Evolutionary conservation across 2,113 vertebrate genomes (phyloP).

Genomic region (Megaleporinus macrocephalus): DNA sequence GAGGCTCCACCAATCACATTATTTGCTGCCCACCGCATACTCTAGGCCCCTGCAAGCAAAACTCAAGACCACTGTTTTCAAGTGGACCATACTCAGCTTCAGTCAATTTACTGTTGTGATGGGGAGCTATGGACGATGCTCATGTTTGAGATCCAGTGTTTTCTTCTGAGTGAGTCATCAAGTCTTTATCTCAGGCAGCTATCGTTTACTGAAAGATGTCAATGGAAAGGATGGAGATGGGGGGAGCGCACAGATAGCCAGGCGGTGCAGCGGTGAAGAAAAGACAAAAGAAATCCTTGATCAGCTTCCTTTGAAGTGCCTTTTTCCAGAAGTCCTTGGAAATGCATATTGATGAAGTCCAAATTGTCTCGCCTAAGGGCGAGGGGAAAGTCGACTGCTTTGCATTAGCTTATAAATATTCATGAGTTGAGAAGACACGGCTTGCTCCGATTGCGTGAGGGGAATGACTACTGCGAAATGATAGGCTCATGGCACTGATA

Average conservation of each 20-base stretch:
- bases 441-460: conserved; percentile 84
- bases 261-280: conserved; percentile 71
- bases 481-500: conserved; percentile 86
- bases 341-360: conserved; percentile 99
- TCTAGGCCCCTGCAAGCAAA: too few relatives aligned
- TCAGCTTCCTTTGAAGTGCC: conserved; percentile 96
- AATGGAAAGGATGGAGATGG: conserved; percentile 73
- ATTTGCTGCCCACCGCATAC: too few relatives aligned
- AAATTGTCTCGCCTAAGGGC: conserved; percentile 92
- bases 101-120: neutral
- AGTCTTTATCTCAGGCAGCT: too few relatives aligned
- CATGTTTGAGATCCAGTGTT: too few relatives aligned
- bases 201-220: conserved; percentile 90
- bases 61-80: too few relatives aligned
- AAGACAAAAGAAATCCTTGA: conserved; percentile 97
- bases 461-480: conserved; percentile 87
- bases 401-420: conserved; percentile 94
- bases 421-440: conserved; percentile 87
- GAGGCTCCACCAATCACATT: too few relatives aligned
- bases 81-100: too few relatives aligned
- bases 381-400: conserved; percentile 89
- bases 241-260: conserved; percentile 58
- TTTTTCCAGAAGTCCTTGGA: conserved; percentile 95
- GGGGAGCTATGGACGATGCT: too few relatives aligned
- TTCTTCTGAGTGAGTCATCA: too few relatives aligned